Conservation (phyloP, 2,797 vertebrate genomes). For the Molossus molossus region DNA sequence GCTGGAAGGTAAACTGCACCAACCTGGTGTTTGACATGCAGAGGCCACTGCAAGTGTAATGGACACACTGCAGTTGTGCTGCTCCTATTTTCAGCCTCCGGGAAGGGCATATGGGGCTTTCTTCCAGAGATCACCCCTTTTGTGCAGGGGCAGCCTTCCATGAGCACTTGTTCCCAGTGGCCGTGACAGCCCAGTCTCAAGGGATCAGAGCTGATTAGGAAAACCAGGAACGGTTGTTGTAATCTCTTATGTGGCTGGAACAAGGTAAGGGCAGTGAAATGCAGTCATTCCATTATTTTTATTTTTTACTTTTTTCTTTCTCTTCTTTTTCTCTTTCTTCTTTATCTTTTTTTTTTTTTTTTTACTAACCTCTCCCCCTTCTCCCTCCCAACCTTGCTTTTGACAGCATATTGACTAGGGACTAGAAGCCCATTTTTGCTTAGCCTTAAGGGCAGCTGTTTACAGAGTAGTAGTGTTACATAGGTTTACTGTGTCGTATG, state of each 20-base stretch:
- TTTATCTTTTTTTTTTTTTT: not conserved
- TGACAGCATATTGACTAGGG: conserved; percentile 89
- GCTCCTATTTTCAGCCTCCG: not conserved
- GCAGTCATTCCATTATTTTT: conserved; percentile 50
- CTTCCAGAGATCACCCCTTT: conserved; percentile 18
- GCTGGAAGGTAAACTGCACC: not conserved
- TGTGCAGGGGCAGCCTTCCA: conserved; percentile 11
- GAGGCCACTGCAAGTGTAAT: not conserved
- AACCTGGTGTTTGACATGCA: conserved; percentile 3
- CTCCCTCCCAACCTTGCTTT: conserved; percentile 79
- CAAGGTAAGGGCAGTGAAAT: conserved; percentile 66
- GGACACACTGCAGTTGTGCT: not conserved
- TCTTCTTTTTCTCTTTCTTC: not conserved
- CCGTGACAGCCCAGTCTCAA: not conserved
- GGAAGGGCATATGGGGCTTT: conserved; percentile 10
- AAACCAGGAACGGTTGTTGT: conserved; percentile 53
- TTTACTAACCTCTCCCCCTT: not conserved
- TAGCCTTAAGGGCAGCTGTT: conserved; percentile 91
- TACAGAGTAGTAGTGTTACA: conserved; percentile 89
- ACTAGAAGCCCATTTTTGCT: conserved; percentile 87
- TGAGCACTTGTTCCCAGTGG: not conserved
- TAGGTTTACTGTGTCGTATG: conserved; percentile 91
- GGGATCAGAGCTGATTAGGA: conserved; percentile 52
- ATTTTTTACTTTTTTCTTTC: not conserved
- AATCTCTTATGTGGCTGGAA: conserved; percentile 57